phyloP scores from a whole-genome alignment of 2,888 invertebrate species.

The Lepidocyrtoides sp. region DNA sequence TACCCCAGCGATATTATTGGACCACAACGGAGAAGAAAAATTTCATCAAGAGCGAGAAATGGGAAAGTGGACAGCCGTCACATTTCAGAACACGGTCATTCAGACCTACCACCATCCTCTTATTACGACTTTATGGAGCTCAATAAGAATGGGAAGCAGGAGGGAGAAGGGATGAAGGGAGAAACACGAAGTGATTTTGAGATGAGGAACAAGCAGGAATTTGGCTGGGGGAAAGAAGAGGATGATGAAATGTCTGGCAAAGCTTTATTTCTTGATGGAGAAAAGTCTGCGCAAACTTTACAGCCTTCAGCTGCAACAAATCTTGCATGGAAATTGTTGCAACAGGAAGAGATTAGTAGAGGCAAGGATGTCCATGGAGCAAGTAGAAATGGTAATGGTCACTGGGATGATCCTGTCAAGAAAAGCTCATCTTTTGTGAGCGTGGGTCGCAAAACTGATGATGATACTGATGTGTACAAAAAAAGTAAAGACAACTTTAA shows the following conservation, averaged over 20 bases:
- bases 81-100: constrained; percentile 62
- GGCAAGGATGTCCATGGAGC: neutral
- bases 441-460: constrained; percentile 25
- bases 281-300: constrained; percentile 55
- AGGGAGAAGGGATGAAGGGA: constrained; percentile 34
- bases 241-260: constrained; percentile 68
- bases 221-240: constrained; percentile 65
- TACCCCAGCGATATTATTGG: constrained; percentile 54
- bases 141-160: constrained; percentile 40
- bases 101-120: constrained; percentile 14
- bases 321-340: constrained; percentile 74
- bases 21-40: constrained; percentile 49
- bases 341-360: constrained; percentile 51
- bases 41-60: constrained; percentile 72
- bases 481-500: neutral
- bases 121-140: constrained; percentile 56
- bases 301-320: constrained; percentile 70
- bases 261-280: constrained; percentile 45
- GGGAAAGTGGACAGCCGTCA: constrained; percentile 70
- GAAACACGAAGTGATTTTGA: constrained; percentile 43
- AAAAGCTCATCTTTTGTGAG: constrained; percentile 62
- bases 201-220: constrained; percentile 5
- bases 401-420: constrained; percentile 69
- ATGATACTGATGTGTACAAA: neutral
- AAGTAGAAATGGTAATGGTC: constrained; percentile 24